Evolutionary conservation across 2,888 invertebrate species (phyloP).

Genomic region (Lordiphosa fenestrarum): DNA sequence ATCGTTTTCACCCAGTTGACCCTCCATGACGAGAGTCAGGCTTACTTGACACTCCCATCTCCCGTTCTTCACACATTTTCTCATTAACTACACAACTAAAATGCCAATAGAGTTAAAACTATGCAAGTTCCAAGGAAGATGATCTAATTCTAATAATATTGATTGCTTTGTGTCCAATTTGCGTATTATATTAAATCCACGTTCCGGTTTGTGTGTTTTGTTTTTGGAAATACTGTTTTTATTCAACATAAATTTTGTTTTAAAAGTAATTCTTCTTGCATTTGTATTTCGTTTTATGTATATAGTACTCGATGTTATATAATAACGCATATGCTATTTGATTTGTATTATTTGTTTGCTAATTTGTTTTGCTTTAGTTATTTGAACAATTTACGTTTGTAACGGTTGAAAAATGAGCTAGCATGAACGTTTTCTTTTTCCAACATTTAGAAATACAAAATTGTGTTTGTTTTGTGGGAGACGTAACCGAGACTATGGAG

Average conservation of each 20-base stretch:
- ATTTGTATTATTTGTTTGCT: slow-evolving; percentile 45
- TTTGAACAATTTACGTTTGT: slow-evolving; percentile 52
- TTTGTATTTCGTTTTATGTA: slow-evolving; percentile 57
- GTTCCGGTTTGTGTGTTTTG: slow-evolving; percentile 8
- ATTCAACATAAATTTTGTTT: slow-evolving; percentile 74
- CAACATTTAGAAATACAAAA: slow-evolving; percentile 63
- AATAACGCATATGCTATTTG: slow-evolving; percentile 69
- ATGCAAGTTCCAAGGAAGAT: too few species aligned
- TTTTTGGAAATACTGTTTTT: slow-evolving; percentile 74
- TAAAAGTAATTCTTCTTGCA: slow-evolving; percentile 69
- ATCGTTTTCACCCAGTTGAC: too few species aligned
- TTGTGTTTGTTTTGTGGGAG: slow-evolving; percentile 43
- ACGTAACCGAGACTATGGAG: slow-evolving; percentile 34
- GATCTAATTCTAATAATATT: too few species aligned
- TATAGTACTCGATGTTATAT: slow-evolving; percentile 68
- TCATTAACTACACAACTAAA: too few species aligned
- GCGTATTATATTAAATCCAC: too few species aligned
- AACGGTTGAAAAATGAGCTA: slow-evolving; percentile 41
- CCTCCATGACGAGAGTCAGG: too few species aligned
- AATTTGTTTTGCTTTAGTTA: slow-evolving; percentile 45
- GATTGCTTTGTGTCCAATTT: too few species aligned
- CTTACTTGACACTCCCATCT: too few species aligned
- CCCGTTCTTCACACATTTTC: too few species aligned
- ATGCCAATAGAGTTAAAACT: too few species aligned
- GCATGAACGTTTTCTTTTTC: slow-evolving; percentile 21